Evolutionary conservation across 2,113 vertebrate genomes (phyloP).

Genomic region (Cardinalis cardinalis): DNA sequence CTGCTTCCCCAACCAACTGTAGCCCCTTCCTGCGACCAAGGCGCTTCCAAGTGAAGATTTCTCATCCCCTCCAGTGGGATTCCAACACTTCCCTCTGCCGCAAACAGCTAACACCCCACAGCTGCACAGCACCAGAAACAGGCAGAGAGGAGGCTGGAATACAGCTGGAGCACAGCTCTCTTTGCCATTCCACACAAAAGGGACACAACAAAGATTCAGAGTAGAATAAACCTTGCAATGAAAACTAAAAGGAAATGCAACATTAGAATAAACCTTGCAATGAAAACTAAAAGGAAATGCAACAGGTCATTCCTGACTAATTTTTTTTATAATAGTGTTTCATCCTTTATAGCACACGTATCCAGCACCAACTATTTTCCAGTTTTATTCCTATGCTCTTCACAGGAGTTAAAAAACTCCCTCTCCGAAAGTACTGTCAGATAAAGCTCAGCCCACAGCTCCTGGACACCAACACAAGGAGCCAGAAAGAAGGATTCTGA

Average conservation of each 20-base stretch:
- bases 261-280: background rate
- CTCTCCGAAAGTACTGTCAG: accelerated
- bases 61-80: background rate
- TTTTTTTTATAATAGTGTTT: accelerated
- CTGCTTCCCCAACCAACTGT: background rate
- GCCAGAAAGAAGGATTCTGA: background rate
- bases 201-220: too few relatives aligned
- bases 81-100: background rate
- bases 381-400: background rate
- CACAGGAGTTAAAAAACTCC: accelerated
- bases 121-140: background rate
- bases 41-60: background rate
- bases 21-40: background rate
- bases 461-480: background rate
- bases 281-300: background rate
- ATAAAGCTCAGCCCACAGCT: background rate
- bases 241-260: background rate
- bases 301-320: background rate
- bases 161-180: background rate
- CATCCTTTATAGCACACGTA: background rate
- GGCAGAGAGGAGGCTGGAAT: background rate
- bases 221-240: background rate
- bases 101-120: background rate
- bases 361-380: background rate
- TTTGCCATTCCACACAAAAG: background rate